A percentile compares a stretch with the other conserved stretches of the same genome.
These are phyloP conservation scores for Pelodiscus sinensis DNA, from an alignment of 2,113 vertebrate species.

Conservation along the genomic window DNA sequence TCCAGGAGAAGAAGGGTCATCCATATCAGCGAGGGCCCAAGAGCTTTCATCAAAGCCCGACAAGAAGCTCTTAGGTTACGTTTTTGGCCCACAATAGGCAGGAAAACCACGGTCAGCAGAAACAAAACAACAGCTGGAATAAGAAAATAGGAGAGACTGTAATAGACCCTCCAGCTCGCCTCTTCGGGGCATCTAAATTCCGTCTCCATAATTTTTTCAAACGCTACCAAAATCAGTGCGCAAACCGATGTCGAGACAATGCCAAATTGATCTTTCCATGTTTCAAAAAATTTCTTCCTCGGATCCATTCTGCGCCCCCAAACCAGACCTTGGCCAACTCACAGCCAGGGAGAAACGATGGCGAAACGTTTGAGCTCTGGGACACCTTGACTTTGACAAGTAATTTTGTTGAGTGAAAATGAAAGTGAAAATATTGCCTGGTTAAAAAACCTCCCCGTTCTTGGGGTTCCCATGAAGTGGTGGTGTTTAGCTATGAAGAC, in stretches of 20 bases:
- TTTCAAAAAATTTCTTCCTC: neutral
- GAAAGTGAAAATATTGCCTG: neutral
- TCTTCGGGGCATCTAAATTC: neutral
- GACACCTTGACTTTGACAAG: too few species aligned
- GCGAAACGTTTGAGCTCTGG: neutral
- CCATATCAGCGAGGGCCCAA: neutral
- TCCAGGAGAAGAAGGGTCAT: too few species aligned
- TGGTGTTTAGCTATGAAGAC: too few species aligned
- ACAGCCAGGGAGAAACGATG: too few species aligned
- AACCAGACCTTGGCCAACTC: neutral
- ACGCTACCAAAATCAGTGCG: neutral
- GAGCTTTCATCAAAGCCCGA: rapidly evolving
- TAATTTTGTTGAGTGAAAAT: neutral
- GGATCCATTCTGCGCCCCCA: neutral
- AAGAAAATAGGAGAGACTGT: neutral
- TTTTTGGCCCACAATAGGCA: too few species aligned
- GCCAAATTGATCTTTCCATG: neutral
- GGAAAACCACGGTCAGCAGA: neutral
- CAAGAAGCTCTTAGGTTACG: rapidly evolving
- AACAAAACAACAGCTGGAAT: neutral
- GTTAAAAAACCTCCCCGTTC: neutral
- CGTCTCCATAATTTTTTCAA: neutral
- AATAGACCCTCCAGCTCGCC: rapidly evolving
- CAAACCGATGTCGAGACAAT: neutral
- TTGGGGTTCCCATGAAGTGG: neutral